Conservation (phyloP, 2,888 invertebrate genomes). For the Catocala nupta region DNA sequence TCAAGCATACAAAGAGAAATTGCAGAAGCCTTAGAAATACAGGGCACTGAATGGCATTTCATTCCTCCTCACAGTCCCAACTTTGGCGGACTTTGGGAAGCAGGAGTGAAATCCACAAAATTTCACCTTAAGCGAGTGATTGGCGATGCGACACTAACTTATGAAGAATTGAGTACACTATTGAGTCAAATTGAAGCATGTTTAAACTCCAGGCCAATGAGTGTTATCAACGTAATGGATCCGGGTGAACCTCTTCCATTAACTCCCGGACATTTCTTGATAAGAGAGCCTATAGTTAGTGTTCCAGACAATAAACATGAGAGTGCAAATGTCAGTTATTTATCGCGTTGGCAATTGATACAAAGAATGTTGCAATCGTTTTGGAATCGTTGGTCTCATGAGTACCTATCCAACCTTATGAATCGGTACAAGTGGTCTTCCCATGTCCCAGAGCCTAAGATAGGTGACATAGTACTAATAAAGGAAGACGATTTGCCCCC, state of each 20-base stretch:
- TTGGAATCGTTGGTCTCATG: not conserved
- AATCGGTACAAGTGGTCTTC: not conserved
- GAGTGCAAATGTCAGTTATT: not conserved
- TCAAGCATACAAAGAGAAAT: not conserved
- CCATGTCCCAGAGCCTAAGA: not conserved
- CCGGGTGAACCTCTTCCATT: constrained; percentile 1
- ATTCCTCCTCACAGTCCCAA: not conserved
- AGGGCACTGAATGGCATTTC: constrained; percentile 1
- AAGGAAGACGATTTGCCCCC: no score
- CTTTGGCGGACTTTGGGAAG: no score
- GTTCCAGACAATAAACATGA: constrained; percentile 1
- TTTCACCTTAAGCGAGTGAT: constrained; percentile 1
- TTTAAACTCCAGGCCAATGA: not conserved
- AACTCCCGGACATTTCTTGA: constrained; percentile 3
- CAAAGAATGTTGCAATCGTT: not conserved
- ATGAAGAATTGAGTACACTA: constrained; percentile 1
- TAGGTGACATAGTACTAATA: not conserved
- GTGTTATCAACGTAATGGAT: not conserved
- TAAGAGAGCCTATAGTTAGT: not conserved
- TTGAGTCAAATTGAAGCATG: constrained; percentile 3
- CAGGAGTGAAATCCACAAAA: not conserved
- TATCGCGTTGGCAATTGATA: constrained; percentile 6
- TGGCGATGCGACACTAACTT: not conserved
- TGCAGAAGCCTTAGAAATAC: not conserved
- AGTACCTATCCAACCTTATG: not conserved